Evolutionary conservation across 2,113 vertebrate genomes (phyloP).

Genomic region (Tichodroma muraria): DNA sequence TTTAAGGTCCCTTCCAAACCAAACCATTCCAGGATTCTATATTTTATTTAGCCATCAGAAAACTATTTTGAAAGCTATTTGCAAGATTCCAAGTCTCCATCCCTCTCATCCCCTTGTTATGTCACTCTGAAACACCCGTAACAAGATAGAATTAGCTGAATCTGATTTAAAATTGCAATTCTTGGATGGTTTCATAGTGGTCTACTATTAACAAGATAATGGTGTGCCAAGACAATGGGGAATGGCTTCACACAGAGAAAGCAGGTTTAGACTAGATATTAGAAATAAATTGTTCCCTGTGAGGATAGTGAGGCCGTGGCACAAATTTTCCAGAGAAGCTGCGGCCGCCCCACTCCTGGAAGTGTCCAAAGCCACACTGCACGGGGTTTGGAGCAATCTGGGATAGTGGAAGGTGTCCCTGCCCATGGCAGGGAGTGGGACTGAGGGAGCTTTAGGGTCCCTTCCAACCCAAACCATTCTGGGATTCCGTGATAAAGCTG

Average conservation of each 20-base stretch:
- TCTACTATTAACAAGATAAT: neutral
- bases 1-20: neutral
- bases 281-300: neutral
- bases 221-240: neutral
- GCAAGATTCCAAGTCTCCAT: neutral
- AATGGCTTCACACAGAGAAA: neutral
- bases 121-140: neutral
- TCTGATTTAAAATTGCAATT: neutral
- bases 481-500: neutral
- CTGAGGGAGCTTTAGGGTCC: neutral
- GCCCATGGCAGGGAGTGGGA: neutral
- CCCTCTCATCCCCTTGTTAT: neutral
- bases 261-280: neutral
- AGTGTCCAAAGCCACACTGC: neutral
- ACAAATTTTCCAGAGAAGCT: neutral
- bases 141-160: neutral
- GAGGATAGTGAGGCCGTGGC: neutral
- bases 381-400: fast-evolving
- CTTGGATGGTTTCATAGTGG: neutral
- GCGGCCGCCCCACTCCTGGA: neutral
- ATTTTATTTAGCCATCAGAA: neutral
- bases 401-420: neutral
- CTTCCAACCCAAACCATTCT: too few species aligned
- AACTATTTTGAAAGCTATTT: neutral
- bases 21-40: neutral